Percentiles rank a stretch among this genome's conserved stretches.
These are phyloP conservation scores for Garra rufa DNA, from an alignment of 2,113 vertebrate species.

Conservation along the genomic window DNA sequence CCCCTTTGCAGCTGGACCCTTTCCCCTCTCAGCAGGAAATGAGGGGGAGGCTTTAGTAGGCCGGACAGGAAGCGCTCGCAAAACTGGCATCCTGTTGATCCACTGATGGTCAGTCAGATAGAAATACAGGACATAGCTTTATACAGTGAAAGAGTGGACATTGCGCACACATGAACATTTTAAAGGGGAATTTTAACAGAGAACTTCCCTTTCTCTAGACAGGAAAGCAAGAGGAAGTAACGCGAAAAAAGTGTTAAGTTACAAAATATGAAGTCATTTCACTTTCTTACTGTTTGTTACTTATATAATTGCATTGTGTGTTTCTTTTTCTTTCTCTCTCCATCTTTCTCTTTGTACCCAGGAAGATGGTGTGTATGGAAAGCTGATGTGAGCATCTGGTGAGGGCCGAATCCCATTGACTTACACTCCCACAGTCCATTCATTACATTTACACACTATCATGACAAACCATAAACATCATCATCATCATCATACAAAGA, in stretches of 20 bases:
- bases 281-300: constrained; percentile 39
- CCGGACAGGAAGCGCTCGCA: constrained; percentile 78
- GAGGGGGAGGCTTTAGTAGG: constrained; percentile 71
- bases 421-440: not conserved
- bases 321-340: constrained; percentile 37
- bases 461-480: not conserved
- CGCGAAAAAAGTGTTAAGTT: constrained; percentile 38
- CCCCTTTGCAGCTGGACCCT: constrained; percentile 54
- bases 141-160: constrained; percentile 13
- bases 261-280: constrained; percentile 60
- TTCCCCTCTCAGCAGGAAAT: constrained; percentile 75
- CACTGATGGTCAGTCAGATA: constrained; percentile 77
- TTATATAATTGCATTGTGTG: not conserved
- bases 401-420: constrained; percentile 51
- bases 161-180: constrained; percentile 21
- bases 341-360: constrained; percentile 48
- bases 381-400: constrained; percentile 81
- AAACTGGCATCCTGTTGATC: constrained; percentile 77
- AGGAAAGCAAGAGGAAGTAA: constrained; percentile 69
- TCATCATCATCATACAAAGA: not conserved
- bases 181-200: constrained; percentile 32
- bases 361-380: constrained; percentile 74
- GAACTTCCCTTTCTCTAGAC: constrained; percentile 55
- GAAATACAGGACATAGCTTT: constrained; percentile 44
- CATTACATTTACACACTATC: not conserved